Conservation (phyloP, 2,888 invertebrate genomes). For the Hedya salicella region DNA sequence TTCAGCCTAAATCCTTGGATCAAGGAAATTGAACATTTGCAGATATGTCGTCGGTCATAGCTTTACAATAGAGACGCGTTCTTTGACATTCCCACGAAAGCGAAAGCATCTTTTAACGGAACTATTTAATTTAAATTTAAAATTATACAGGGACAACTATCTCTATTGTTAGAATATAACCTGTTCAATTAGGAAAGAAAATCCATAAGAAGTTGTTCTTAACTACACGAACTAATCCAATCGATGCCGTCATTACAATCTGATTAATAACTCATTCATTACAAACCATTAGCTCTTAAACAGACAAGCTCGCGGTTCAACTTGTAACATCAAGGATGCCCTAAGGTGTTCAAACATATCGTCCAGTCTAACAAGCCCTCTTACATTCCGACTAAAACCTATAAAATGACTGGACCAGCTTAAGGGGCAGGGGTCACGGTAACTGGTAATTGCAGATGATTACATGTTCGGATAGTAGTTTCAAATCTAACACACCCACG, state of each 20-base stretch:
- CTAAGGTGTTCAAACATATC: slow-evolving; percentile 53
- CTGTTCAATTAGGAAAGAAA: not conserved
- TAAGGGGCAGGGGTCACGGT: slow-evolving; percentile 51
- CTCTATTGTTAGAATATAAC: no score
- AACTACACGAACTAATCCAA: slow-evolving; percentile 2
- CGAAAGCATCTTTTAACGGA: no score
- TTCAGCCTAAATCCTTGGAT: no score
- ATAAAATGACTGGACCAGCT: slow-evolving; percentile 22
- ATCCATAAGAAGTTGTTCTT: not conserved
- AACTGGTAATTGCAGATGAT: slow-evolving; percentile 60
- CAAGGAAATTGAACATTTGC: no score
- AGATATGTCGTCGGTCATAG: no score
- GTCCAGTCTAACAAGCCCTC: slow-evolving; percentile 49
- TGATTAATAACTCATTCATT: slow-evolving; percentile 51
- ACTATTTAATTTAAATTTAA: not conserved
- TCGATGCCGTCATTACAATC: slow-evolving; percentile 36
- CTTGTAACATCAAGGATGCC: slow-evolving; percentile 49
- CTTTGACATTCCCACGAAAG: no score
- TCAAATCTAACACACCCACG: slow-evolving; percentile 49
- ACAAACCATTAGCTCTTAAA: slow-evolving; percentile 59
- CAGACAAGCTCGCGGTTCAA: slow-evolving; percentile 51
- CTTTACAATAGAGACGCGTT: no score
- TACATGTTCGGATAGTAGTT: slow-evolving; percentile 55
- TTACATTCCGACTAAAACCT: slow-evolving; percentile 43
- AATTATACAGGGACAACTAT: no score